A percentile compares a stretch with the other conserved stretches of the same genome.
phyloP scores from a whole-genome alignment of 2,888 invertebrate genomes.

The Hirtodrosophila histrioides region DNA sequence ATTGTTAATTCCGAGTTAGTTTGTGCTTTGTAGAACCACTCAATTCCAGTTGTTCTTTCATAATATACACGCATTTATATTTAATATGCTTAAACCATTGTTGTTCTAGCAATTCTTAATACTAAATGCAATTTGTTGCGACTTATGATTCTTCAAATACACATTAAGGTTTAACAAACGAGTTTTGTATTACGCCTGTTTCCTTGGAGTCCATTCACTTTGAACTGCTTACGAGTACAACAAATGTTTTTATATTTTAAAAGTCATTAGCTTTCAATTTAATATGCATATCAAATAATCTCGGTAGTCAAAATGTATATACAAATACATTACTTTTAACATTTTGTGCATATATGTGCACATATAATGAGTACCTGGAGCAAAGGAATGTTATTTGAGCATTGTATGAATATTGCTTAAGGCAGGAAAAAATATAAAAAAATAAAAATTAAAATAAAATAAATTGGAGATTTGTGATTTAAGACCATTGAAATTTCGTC shows the following conservation, averaged over 20 bases:
- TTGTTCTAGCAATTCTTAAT: neutral
- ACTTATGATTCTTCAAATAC: neutral
- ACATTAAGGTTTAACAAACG: neutral
- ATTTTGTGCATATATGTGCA: too few species aligned
- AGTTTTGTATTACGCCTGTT: neutral
- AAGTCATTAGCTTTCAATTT: slow-evolving; percentile 2
- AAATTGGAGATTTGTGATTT: too few species aligned
- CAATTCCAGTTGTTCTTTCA: neutral
- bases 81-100: neutral
- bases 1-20: slow-evolving; percentile 5
- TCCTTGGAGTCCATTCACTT: neutral
- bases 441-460: too few species aligned
- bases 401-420: too few species aligned
- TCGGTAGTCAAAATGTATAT: too few species aligned
- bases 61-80: too few species aligned
- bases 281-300: neutral
- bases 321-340: too few species aligned
- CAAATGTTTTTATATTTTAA: neutral
- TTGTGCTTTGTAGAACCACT: slow-evolving; percentile 1
- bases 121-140: neutral
- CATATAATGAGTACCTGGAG: too few species aligned
- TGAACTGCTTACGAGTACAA: neutral
- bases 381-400: too few species aligned
- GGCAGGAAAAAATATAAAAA: too few species aligned
- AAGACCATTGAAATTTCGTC: too few species aligned